phyloP scores from a whole-genome alignment of 2,888 invertebrate species.

The Cerastis rubricosa region DNA sequence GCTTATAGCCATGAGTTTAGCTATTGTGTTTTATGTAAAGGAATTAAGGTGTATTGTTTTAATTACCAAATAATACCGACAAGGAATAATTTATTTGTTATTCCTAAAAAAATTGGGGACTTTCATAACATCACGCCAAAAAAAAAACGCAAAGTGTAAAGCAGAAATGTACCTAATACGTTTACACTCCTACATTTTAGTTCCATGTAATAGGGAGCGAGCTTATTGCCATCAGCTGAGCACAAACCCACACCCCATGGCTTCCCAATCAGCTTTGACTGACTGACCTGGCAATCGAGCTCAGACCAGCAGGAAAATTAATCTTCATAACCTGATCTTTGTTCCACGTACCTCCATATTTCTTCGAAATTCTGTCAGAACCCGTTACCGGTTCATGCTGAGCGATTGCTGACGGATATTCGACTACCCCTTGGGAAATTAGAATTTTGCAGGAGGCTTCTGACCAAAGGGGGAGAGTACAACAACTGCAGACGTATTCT shows the following conservation, averaged over 20 bases:
- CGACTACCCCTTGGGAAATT: constrained; percentile 41
- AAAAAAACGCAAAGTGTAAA: too few relatives aligned
- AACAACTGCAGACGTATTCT: not conserved
- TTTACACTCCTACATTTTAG: too few relatives aligned
- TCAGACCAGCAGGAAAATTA: not conserved
- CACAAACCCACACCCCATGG: not conserved
- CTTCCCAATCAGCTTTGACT: not conserved
- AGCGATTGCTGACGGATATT: constrained; percentile 22
- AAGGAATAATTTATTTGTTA: not conserved
- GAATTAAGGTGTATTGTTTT: not conserved
- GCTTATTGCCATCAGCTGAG: not conserved
- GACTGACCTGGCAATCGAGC: not conserved
- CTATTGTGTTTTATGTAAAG: constrained; percentile 20
- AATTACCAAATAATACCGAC: not conserved
- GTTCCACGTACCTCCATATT: not conserved
- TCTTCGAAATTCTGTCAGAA: constrained; percentile 4
- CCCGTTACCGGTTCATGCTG: constrained; percentile 16
- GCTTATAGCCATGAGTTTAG: constrained; percentile 48
- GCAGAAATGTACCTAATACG: not conserved
- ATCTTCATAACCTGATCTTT: not conserved
- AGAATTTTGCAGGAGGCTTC: constrained; percentile 24
- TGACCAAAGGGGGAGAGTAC: not conserved
- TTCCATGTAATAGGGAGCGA: not conserved
- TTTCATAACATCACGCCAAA: too few relatives aligned
- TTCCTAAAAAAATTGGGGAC: not conserved